These are phyloP conservation scores for Arenaria interpres DNA, from an alignment of 2,113 vertebrate genomes.

Conservation along the genomic window DNA sequence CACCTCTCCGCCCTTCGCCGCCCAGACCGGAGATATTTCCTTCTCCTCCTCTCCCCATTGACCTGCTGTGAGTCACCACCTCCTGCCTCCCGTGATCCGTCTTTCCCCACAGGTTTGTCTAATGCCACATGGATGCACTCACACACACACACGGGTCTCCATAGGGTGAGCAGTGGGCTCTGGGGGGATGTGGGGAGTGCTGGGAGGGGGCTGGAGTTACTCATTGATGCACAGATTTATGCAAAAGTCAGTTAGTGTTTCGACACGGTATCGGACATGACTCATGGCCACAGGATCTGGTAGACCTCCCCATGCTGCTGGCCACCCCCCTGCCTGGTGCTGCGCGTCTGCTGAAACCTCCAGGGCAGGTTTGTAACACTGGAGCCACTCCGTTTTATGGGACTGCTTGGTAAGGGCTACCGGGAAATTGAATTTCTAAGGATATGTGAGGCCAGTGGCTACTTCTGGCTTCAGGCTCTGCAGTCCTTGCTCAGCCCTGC, in stretches of 20 bases:
- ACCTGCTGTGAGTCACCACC: neutral
- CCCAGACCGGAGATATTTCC: neutral
- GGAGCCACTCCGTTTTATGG: neutral
- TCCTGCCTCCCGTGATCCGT: neutral
- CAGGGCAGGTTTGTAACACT: neutral
- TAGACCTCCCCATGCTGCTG: neutral
- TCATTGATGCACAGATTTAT: neutral
- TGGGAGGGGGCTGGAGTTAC: neutral
- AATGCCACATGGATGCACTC: accelerated
- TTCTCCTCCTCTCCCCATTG: neutral
- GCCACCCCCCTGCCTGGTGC: neutral
- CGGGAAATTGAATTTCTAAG: neutral
- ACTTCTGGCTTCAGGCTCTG: neutral
- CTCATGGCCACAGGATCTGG: neutral
- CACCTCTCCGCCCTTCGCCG: neutral
- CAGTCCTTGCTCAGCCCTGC: neutral
- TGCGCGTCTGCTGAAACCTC: neutral
- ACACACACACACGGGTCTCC: neutral
- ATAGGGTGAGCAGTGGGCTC: neutral
- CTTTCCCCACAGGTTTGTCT: neutral
- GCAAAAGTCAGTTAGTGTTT: neutral
- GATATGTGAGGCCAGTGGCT: neutral
- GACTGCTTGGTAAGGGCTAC: neutral
- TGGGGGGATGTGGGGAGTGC: neutral
- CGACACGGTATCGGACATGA: no score